Percentiles rank a stretch among this genome's conserved stretches.
phyloP scores from a whole-genome alignment of 53 echinoderm and acorn worm species.

The Astropecten irregularis region DNA sequence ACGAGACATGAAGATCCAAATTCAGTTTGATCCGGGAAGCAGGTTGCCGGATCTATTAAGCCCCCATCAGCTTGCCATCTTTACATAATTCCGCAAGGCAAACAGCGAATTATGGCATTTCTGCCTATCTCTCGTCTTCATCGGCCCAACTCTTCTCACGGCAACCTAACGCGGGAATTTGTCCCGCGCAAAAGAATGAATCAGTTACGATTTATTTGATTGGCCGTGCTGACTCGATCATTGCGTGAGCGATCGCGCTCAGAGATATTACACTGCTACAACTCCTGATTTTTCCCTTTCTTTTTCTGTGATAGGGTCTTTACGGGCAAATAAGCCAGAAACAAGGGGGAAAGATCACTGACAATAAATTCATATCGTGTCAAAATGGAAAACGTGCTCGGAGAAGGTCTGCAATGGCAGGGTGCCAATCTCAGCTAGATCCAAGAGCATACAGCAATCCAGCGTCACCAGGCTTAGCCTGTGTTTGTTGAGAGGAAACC shows the following conservation, averaged over 20 bases:
- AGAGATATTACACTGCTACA: constrained; percentile 10
- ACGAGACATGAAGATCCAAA: background rate
- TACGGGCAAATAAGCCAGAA: background rate
- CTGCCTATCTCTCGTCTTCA: constrained; percentile 16
- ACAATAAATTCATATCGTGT: background rate
- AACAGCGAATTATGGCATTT: constrained; percentile 52
- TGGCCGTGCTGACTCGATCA: constrained; percentile 6
- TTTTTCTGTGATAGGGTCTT: constrained; percentile 21
- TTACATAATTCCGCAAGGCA: constrained; percentile 58
- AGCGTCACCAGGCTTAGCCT: constrained; percentile 28
- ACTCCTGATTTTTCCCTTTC: background rate
- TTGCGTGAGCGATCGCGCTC: constrained; percentile 4
- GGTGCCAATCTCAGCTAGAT: background rate
- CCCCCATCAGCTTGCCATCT: constrained; percentile 48
- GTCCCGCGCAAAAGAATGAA: constrained; percentile 9
- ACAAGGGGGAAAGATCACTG: background rate
- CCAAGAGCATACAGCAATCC: constrained; percentile 40
- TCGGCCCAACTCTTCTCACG: background rate
- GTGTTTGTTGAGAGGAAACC: constrained; percentile 20
- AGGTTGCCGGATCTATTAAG: constrained; percentile 44
- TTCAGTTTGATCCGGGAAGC: constrained; percentile 36
- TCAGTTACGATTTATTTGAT: constrained; percentile 19
- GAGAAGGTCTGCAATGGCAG: background rate
- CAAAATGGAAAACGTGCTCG: constrained; percentile 25
- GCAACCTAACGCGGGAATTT: background rate